Base-by-base conservation (phyloP, 2,113 vertebrate species). In the Dendrocopos noguchii region DNA sequence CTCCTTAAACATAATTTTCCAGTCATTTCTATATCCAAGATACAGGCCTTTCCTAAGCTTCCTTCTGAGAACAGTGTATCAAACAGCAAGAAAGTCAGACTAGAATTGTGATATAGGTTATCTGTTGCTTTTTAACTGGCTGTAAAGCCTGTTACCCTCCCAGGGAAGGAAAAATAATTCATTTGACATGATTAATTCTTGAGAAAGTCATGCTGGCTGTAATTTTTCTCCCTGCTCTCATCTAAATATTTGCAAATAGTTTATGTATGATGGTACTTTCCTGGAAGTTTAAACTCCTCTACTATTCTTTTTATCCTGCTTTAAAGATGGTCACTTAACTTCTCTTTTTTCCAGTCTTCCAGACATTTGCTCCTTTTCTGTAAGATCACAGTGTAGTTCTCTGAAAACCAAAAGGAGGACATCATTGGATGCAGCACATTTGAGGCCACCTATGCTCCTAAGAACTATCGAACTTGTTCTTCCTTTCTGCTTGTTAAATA, bases 101-200 rank as follows among this genome's bases (percentile, higher is more conserved):
- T 84, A 53, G 46, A 78, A 78, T 87, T 1, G 18, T 89, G 76
- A 59, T 57, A 42, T 1, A 70, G 29, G 16, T 73, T 76, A 82
- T 76, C 78, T 73, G 55, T 31, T 82, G 9, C 46, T 66, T 91
- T 73, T 68, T 19, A 31, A 47, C 50, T 59, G 22, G 57, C 66
- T 67, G 31, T 56, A 68, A 86, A 86, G 27, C 47, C 55, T 83
- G 27, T 83, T 74, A 59, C 78, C 9, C 55, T 78, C 19, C 31
- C 28, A 59, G 31, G 34, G 28, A 93, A 87, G 42, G 42, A 87
- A 78, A 93, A 63, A 64, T 42, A 57, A 87, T 82, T 74, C 87
- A 74, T 90, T 83, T 79, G 73, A 87, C 42, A 31, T 73, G 67
- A 93, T 90, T 83, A 83, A 79, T 83, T 87, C 61, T 70, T 79